Evolutionary conservation across 2,797 vertebrate species (phyloP), one percentile per base, ranked within the genome.

Genomic region (Betta splendens): DNA sequence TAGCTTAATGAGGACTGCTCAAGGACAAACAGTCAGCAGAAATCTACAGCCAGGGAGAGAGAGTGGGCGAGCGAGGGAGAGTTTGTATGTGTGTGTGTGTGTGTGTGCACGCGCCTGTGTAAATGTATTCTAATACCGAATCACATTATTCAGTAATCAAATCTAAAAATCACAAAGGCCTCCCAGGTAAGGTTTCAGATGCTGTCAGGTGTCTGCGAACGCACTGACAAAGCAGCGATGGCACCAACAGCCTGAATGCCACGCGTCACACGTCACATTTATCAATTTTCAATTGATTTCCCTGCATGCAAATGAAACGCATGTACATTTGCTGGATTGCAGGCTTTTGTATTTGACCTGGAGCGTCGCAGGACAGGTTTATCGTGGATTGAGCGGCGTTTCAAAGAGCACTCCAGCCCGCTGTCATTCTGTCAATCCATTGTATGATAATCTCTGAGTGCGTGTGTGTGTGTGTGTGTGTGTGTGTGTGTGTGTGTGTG

Each of bases 1-100:
- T 98, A 98, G 95, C 96, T 94, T 99, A 99, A 99, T 98, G 96
- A 99, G 96, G 94, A 96, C 95, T 95, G 94, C 95, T 95, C 94
- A 98, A 99, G 96, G 97, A 95, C 96, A 94, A 98, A 94, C 95
- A 98, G 96, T 98, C 95, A 98, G 96, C 96, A 97, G 93, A 96
- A 90, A 98, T 95, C 94, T 96, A 95, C 93, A 92, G 78, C 48
- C 48, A 77, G 75, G 79, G 77, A 80, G 22, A 56, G 61, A 44
- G 77, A 57, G 73, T 49, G 60, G 33, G 69, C 62, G 64, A 70
- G 77, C 59, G 70, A 51, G 53, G 5, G 61, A 37, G 57, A 51
- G 73, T 81, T 75, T 80, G 77, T 80, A 71, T 69, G 75, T 70
- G 59, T 72, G 75, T 56, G 71, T 80, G 77, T 80, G 71, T 69